Evolutionary conservation across 2,888 invertebrate species (phyloP).

Genomic region (Vandiemenella viatica): DNA sequence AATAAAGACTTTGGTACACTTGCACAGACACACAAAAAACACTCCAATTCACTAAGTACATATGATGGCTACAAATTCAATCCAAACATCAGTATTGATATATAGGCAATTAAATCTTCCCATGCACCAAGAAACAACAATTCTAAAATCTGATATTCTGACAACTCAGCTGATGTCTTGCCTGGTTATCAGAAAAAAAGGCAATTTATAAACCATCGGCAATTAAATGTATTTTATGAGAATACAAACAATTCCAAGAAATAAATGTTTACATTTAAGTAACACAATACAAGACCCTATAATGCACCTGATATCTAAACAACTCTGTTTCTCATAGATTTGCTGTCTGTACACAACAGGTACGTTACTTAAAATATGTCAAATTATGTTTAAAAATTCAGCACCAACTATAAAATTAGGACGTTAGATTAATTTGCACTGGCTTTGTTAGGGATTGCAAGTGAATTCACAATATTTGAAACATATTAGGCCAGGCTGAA

Average conservation of each 20-base stretch:
- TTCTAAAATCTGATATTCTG: too few relatives aligned
- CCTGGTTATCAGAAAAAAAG: too few relatives aligned
- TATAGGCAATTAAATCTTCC: too few relatives aligned
- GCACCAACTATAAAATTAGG: slow-evolving; percentile 11
- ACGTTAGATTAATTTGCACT: slow-evolving; percentile 4
- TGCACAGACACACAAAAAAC: slow-evolving; percentile 1
- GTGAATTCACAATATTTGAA: background rate
- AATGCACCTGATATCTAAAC: too few relatives aligned
- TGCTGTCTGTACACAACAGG: slow-evolving; percentile 2
- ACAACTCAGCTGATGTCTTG: too few relatives aligned
- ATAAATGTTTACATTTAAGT: too few relatives aligned
- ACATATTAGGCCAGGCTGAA: slow-evolving; percentile 9
- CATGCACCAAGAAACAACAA: background rate
- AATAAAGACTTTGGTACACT: background rate
- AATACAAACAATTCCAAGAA: too few relatives aligned
- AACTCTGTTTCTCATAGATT: background rate
- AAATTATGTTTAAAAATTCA: slow-evolving; percentile 10
- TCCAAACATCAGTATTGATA: background rate
- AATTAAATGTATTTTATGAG: too few relatives aligned
- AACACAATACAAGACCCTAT: too few relatives aligned
- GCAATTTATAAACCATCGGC: too few relatives aligned
- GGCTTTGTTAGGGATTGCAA: background rate
- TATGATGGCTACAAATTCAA: background rate
- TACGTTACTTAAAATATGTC: slow-evolving; percentile 6
- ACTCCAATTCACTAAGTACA: slow-evolving; percentile 1